Base-by-base conservation (phyloP, 2,113 vertebrate genomes). In the Piprites chloris region DNA sequence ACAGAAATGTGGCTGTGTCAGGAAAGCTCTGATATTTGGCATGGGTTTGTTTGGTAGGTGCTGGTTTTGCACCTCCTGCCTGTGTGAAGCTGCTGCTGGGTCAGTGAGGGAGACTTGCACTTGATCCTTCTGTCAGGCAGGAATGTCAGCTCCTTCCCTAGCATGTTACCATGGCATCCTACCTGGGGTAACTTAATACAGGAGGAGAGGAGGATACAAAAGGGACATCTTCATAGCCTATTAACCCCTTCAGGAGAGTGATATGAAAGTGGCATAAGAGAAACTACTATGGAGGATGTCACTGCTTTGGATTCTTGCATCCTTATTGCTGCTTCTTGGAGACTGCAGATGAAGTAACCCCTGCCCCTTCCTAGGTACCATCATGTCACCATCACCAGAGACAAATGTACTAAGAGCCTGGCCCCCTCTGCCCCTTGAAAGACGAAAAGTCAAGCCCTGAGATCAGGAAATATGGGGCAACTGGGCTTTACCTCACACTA, bases 1-100 rank as follows among this genome's bases (percentile, higher is more conserved):
- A 47, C 2, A 76, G 72, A 52, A 65, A 22, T 8, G 21, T 9
- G 61, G 33, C 9, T 20, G 28, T 1, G 0, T 35, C 0, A 1
- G 68, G 74, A 75, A 68, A 92, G 47, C 52, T 72, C 63, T 50
- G 62, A 30, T 79, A 50, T 63, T 63, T 55, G 44, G 22, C 26
- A 14, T n/a, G 19, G 61, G 53, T 82, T 82, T 72, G 27, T 47
- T 50, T 12, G 33, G 66, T 82, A 22, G 46, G 14, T 0, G 3
- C 37, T 74, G 27, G 22, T 53, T 84, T 59, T 72, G 56, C 37
- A 59, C 21, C 52, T 74, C 30, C 35, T 4, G 12, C 56, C 53
- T 20, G 35, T 33, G 55, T 20, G 33, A 63, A 5, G 24, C 33
- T 6, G 14, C 82, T 63, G 42, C 30, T 71, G 78, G 46, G 32